phyloP scores from a whole-genome alignment of 2,888 invertebrate genomes.

The Heliconius erato region DNA sequence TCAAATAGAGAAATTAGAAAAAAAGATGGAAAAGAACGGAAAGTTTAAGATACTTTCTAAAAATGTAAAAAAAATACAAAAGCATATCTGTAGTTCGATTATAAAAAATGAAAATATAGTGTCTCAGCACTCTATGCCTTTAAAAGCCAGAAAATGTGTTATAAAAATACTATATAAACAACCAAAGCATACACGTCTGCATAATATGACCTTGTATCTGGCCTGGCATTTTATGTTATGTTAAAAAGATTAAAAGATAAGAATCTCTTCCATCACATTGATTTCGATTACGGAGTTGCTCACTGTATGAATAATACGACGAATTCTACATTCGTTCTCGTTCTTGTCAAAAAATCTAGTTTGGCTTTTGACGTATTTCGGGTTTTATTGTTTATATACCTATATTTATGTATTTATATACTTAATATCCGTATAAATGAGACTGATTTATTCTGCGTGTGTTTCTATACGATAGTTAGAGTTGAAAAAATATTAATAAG shows the following conservation, averaged over 20 bases:
- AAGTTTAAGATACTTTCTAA: no score
- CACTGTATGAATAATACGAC: slow-evolving; percentile 51
- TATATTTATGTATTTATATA: background rate
- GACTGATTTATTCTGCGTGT: slow-evolving; percentile 5
- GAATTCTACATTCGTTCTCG: slow-evolving; percentile 30
- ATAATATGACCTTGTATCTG: slow-evolving; percentile 26
- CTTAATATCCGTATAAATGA: background rate
- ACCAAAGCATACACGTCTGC: background rate
- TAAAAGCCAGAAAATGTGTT: background rate
- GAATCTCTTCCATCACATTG: slow-evolving; percentile 48
- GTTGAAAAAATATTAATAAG: no score
- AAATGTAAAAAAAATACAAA: no score
- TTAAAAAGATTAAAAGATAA: slow-evolving; percentile 38
- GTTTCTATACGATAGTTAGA: background rate
- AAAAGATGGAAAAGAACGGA: no score
- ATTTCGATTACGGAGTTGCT: slow-evolving; percentile 45
- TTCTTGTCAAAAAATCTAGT: slow-evolving; percentile 44
- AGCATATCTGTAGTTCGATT: no score
- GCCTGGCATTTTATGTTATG: slow-evolving; percentile 19
- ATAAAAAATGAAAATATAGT: background rate
- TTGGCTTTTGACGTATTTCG: slow-evolving; percentile 30
- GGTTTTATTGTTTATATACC: slow-evolving; percentile 25
- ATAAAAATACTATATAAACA: background rate
- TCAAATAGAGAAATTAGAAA: no score
- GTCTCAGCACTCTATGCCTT: background rate